Conservation (phyloP, 1,140 invertebrate genomes). For the Drosophila erecta region DNA sequence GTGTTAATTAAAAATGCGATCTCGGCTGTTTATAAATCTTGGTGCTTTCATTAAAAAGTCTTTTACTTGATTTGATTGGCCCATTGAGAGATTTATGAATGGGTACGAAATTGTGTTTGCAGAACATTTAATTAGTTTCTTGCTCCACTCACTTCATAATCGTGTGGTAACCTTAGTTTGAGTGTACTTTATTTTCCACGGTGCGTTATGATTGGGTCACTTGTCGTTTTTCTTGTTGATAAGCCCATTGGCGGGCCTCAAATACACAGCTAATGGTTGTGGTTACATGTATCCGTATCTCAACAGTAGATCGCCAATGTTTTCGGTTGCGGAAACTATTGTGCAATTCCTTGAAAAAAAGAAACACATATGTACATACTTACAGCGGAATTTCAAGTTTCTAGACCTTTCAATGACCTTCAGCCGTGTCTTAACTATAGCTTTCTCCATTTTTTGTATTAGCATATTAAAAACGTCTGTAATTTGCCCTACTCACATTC, state of each 20-base stretch:
- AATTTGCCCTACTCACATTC: conserved; percentile 18
- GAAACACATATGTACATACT: not conserved
- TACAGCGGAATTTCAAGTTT: not conserved
- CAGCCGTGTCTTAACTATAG: not conserved
- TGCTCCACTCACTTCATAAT: conserved; percentile 11
- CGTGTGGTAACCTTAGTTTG: conserved; percentile 32
- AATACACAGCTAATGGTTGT: not conserved
- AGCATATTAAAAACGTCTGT: conserved; percentile 26
- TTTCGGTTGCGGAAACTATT: not conserved
- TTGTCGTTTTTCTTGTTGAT: conserved; percentile 11
- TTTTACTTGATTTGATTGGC: conserved; percentile 53
- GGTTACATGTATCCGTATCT: not conserved
- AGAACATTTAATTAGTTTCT: conserved; percentile 58
- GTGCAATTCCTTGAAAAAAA: not conserved
- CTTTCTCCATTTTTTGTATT: conserved; percentile 14
- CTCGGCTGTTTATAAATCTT: conserved; percentile 47
- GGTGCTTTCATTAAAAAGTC: conserved; percentile 58
- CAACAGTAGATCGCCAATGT: not conserved
- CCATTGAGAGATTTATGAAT: conserved; percentile 71
- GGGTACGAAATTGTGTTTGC: conserved; percentile 37
- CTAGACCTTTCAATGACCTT: conserved; percentile 7
- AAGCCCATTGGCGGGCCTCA: conserved; percentile 19
- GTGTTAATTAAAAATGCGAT: conserved; percentile 54
- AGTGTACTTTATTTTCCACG: conserved; percentile 29
- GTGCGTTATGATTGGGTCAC: conserved; percentile 16